Percentiles rank a stretch among this genome's conserved stretches.
Evolutionary conservation across 2,113 vertebrate species (phyloP).

Genomic region (Stictonetta naevosa): DNA sequence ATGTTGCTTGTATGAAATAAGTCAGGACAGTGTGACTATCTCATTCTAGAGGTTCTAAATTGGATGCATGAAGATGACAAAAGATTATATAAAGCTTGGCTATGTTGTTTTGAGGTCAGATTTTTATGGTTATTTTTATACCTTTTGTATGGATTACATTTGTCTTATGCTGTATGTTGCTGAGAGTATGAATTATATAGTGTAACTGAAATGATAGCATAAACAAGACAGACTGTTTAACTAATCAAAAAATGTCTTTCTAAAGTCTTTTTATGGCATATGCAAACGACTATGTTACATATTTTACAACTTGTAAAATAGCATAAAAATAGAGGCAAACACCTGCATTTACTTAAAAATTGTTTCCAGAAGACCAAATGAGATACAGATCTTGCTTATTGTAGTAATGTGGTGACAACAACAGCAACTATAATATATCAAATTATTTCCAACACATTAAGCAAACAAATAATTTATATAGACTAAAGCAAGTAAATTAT

Average conservation of each 20-base stretch:
- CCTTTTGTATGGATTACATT: background rate
- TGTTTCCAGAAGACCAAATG: conserved; percentile 27
- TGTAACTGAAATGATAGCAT: background rate
- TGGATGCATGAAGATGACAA: background rate
- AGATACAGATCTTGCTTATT: conserved; percentile 63
- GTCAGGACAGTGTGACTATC: background rate
- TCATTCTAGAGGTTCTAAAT: background rate
- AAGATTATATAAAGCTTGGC: background rate
- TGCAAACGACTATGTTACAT: background rate
- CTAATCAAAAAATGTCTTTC: background rate
- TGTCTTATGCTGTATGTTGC: background rate
- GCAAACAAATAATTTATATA: conserved; percentile 76
- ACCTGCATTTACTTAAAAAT: conserved; percentile 38
- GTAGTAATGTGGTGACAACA: conserved; percentile 50
- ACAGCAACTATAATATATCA: conserved; percentile 56
- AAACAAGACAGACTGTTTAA: background rate
- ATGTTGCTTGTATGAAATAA: background rate
- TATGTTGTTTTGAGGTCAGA: background rate
- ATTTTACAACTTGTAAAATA: background rate
- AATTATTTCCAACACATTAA: conserved; percentile 77
- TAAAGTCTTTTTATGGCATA: background rate
- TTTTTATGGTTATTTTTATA: background rate
- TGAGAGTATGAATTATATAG: background rate
- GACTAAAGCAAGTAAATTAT: conserved; percentile 64
- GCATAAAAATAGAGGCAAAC: conserved; percentile 15